Percentiles rank a stretch among this genome's conserved stretches.
Conservation (phyloP, 1,140 invertebrate genomes). For the Leguminivora glycinivorella region DNA sequence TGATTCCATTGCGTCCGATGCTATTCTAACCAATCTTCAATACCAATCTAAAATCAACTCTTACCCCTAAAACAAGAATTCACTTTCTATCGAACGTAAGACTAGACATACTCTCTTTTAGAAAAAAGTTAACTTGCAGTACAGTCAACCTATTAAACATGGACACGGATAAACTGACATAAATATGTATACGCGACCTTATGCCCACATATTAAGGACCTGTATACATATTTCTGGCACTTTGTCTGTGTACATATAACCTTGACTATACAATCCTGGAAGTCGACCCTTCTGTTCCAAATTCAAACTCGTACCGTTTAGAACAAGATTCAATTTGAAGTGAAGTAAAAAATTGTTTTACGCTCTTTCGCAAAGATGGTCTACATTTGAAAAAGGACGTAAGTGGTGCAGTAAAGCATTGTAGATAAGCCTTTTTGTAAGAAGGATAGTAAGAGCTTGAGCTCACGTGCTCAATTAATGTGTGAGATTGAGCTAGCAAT, state of each 20-base stretch:
- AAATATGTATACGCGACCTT: no score
- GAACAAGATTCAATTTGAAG: background rate
- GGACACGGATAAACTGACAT: no score
- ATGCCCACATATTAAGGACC: no score
- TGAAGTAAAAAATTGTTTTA: background rate
- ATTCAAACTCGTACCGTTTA: background rate
- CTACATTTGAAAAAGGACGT: background rate
- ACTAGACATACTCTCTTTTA: background rate
- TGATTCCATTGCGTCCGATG: background rate
- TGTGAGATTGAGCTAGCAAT: slow-evolving; percentile 10
- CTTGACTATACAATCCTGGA: background rate
- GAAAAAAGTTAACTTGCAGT: background rate
- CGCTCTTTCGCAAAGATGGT: background rate
- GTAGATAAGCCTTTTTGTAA: background rate
- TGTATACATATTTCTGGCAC: no score
- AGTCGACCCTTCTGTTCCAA: background rate
- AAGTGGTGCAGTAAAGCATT: background rate
- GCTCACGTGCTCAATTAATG: slow-evolving; percentile 13
- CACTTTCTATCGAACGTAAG: background rate
- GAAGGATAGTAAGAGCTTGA: background rate
- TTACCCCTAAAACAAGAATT: background rate
- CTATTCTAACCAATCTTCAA: background rate
- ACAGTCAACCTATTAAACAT: no score
- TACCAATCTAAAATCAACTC: background rate
- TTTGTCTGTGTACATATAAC: no score